These are phyloP conservation scores for Marmota monax DNA, from an alignment of 2,113 vertebrate genomes.

Conservation along the genomic window DNA sequence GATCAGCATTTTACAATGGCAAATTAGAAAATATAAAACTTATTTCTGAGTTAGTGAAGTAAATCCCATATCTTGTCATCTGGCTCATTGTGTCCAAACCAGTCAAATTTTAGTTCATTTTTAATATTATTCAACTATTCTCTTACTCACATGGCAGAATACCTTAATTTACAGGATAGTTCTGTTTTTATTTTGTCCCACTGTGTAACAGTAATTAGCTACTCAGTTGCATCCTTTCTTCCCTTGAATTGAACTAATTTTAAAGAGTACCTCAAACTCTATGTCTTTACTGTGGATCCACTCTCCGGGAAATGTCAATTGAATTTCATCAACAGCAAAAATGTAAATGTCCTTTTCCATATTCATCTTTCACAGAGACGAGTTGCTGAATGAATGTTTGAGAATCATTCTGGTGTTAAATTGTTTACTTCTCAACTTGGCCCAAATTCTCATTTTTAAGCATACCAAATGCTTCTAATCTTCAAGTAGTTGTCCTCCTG, in stretches of 20 bases:
- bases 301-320: neutral
- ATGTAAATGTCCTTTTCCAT: slow-evolving; percentile 23
- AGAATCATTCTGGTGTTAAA: slow-evolving; percentile 34
- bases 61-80: neutral
- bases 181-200: neutral
- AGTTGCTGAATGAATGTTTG: neutral
- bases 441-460: slow-evolving; percentile 48
- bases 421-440: slow-evolving; percentile 53
- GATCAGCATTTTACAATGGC: neutral
- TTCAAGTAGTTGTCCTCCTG: neutral
- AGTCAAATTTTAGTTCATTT: neutral
- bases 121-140: neutral
- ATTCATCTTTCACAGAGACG: slow-evolving; percentile 22
- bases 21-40: slow-evolving; percentile 8
- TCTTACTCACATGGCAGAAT: neutral
- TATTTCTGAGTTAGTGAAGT: slow-evolving; percentile 30
- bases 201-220: neutral
- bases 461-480: neutral
- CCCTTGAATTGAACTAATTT: slow-evolving; percentile 11
- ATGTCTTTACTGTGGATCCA: neutral
- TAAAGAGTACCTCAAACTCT: neutral
- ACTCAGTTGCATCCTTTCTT: neutral
- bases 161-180: neutral
- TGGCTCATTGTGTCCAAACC: neutral
- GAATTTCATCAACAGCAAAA: slow-evolving; percentile 8